Percentiles rank a stretch among this genome's conserved stretches.
These are phyloP conservation scores for Temnothorax nylanderi DNA, from an alignment of 1,140 invertebrate genomes.

Conservation along the genomic window DNA sequence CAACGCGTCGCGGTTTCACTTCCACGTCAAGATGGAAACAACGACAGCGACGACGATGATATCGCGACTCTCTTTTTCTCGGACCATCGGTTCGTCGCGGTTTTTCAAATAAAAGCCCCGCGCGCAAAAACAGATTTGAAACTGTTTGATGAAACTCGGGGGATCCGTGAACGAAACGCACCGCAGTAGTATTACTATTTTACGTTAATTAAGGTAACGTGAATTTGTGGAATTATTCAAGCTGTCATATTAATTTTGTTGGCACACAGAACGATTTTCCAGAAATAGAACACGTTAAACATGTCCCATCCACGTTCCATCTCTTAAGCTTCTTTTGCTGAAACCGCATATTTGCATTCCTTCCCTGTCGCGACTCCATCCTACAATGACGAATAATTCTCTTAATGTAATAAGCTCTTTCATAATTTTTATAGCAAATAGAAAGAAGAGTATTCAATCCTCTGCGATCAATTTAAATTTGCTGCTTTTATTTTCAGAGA, in stretches of 20 bases:
- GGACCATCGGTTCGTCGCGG: not conserved
- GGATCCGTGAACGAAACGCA: not conserved
- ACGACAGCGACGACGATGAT: not conserved
- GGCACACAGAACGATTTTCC: not conserved
- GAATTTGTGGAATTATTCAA: constrained; percentile 18
- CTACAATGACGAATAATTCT: not conserved
- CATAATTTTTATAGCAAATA: not conserved
- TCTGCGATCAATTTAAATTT: not conserved
- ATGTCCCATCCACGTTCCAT: not conserved
- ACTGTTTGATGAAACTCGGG: not conserved
- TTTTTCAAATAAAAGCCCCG: constrained; percentile 1
- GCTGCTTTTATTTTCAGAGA: not conserved
- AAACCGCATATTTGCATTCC: not conserved
- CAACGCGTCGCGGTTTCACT: not conserved
- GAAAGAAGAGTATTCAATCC: not conserved
- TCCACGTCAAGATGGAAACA: constrained; percentile 6
- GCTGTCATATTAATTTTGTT: not conserved
- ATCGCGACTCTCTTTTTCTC: not conserved
- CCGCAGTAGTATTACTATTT: not conserved
- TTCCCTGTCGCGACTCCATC: not conserved
- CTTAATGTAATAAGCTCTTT: not conserved
- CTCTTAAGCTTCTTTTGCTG: not conserved
- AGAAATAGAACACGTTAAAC: not conserved
- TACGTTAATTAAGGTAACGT: not conserved
- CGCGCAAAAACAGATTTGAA: not conserved